Evolutionary conservation across 2,888 invertebrate genomes (phyloP).

Genomic region (Rosalia funebris): DNA sequence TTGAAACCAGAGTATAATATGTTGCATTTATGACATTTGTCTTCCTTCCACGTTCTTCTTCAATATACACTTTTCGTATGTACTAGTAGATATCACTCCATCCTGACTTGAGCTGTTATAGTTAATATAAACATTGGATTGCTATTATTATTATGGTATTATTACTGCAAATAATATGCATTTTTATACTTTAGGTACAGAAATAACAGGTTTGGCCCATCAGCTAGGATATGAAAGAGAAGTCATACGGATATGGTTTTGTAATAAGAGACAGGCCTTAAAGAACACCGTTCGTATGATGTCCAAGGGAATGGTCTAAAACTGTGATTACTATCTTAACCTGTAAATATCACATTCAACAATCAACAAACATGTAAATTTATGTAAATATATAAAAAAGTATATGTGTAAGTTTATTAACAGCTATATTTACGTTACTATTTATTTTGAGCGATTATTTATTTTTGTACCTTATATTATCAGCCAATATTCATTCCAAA

Average conservation of each 20-base stretch:
- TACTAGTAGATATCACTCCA: too few relatives aligned
- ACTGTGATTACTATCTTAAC: slow-evolving; percentile 39
- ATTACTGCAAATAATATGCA: too few relatives aligned
- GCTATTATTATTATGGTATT: slow-evolving; percentile 21
- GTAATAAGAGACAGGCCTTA: slow-evolving; percentile 96
- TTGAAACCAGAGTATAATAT: too few relatives aligned
- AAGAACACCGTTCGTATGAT: slow-evolving; percentile 98
- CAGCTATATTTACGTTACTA: slow-evolving; percentile 1
- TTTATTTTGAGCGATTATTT: slow-evolving; percentile 24
- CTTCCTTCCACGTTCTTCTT: too few relatives aligned
- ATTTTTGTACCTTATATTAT: slow-evolving; percentile 22
- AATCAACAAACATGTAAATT: slow-evolving; percentile 26
- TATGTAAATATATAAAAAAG: slow-evolving; percentile 16
- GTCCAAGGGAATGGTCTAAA: slow-evolving; percentile 84
- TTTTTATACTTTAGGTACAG: slow-evolving; percentile 93
- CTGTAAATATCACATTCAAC: slow-evolving; percentile 22
- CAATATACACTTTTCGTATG: too few relatives aligned
- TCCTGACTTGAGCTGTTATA: too few relatives aligned
- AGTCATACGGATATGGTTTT: slow-evolving; percentile 99
- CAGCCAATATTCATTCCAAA: slow-evolving; percentile 6
- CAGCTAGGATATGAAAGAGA: slow-evolving; percentile 97
- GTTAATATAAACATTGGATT: neutral
- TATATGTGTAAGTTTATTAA: neutral
- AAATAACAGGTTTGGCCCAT: slow-evolving; percentile 95
- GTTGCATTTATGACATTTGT: too few relatives aligned